Percentiles rank a stretch among this genome's conserved stretches.
These are phyloP conservation scores for Podarcis raffonei DNA, from an alignment of 2,113 vertebrate species.

Conservation along the genomic window DNA sequence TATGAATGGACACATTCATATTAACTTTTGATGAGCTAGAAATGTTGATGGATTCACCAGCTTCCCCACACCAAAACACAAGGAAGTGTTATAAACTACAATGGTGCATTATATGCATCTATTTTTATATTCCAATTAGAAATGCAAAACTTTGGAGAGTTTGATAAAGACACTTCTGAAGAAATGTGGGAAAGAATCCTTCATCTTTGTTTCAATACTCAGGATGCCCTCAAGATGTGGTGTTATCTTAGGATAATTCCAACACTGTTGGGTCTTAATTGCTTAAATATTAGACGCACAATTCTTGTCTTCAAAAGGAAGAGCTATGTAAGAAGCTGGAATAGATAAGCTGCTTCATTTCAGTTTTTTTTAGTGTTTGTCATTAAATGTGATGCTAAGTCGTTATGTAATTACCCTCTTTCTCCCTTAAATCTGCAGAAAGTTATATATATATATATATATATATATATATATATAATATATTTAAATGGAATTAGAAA, in stretches of 20 bases:
- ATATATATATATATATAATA: no score
- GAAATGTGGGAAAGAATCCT: not conserved
- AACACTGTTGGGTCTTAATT: not conserved
- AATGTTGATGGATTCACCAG: not conserved
- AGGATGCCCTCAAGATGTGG: not conserved
- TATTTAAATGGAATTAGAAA: not conserved
- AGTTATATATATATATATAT: not conserved
- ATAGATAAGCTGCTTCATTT: constrained; percentile 8
- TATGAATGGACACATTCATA: not conserved
- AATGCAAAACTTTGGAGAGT: not conserved
- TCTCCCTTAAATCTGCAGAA: not conserved
- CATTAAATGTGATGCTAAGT: not conserved
- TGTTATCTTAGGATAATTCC: constrained; percentile 23
- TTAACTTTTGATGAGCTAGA: not conserved
- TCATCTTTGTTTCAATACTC: not conserved
- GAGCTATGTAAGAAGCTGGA: not conserved
- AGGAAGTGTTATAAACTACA: not conserved
- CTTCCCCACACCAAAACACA: not conserved
- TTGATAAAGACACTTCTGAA: not conserved
- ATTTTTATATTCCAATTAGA: constrained; percentile 1
- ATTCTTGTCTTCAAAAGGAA: constrained; percentile 25
- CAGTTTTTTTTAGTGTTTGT: not conserved
- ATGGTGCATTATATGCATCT: not conserved
- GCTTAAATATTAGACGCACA: constrained; percentile 19
- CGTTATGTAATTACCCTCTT: not conserved